phyloP scores from a whole-genome alignment of 1,140 invertebrate genomes.

The Bombyx mandarina region DNA sequence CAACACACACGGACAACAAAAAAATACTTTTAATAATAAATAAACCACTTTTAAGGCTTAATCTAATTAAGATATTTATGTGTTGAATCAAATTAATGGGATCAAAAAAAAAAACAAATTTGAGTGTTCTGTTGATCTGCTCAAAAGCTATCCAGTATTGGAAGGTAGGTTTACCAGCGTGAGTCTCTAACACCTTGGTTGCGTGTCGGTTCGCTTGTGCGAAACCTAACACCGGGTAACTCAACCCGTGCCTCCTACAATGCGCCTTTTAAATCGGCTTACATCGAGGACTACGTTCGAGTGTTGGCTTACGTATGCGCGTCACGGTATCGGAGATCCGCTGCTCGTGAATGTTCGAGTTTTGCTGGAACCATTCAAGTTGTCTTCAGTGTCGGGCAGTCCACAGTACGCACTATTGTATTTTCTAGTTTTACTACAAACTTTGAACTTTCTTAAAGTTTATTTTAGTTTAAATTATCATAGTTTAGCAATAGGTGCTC shows the following conservation, averaged over 20 bases:
- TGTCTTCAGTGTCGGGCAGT: neutral
- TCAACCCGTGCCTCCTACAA: constrained; percentile 4
- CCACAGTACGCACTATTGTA: neutral
- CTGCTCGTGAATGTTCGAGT: neutral
- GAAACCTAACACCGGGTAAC: constrained; percentile 5
- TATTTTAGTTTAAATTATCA: neutral
- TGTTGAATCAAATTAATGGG: no score
- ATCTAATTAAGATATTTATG: no score
- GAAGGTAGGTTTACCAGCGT: no score
- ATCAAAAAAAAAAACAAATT: no score
- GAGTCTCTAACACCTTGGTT: neutral
- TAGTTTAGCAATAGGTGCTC: neutral
- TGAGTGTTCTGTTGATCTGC: no score
- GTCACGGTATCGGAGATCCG: neutral
- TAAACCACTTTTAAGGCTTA: no score
- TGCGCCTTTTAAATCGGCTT: constrained; percentile 8
- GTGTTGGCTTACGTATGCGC: constrained; percentile 7
- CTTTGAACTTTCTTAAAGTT: neutral
- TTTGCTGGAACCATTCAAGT: neutral
- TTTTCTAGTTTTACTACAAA: neutral
- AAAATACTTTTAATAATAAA: no score
- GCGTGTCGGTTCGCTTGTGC: neutral
- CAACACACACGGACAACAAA: no score
- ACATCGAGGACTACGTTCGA: neutral
- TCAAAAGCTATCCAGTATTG: no score